Evolutionary conservation across 2,888 invertebrate genomes (phyloP).

Genomic region (Dryocosmus kuriphilus): DNA sequence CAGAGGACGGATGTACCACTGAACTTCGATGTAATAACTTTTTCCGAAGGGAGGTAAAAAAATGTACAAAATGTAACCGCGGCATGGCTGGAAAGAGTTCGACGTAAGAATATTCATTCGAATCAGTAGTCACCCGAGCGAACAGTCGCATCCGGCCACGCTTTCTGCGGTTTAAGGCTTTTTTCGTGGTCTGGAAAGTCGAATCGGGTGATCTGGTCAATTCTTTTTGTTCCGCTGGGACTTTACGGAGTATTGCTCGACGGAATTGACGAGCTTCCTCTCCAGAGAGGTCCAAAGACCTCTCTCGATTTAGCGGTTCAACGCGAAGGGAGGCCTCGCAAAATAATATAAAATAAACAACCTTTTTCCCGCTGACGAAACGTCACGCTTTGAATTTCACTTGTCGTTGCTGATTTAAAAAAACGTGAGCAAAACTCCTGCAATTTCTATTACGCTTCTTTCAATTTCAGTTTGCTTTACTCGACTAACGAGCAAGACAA

Average conservation of each 20-base stretch:
- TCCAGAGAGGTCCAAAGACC: background rate
- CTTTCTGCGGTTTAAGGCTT: slow-evolving; percentile 70
- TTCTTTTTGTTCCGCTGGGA: slow-evolving; percentile 49
- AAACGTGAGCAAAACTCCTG: background rate
- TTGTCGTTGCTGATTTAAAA: background rate
- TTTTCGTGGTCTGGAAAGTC: slow-evolving; percentile 58
- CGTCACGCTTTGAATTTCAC: slow-evolving; percentile 12
- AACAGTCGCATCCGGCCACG: slow-evolving; percentile 73
- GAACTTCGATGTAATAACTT: slow-evolving; percentile 41
- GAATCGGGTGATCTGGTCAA: slow-evolving; percentile 50
- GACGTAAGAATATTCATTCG: slow-evolving; percentile 56
- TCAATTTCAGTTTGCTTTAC: background rate
- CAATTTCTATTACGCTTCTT: background rate
- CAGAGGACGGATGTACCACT: slow-evolving; percentile 15
- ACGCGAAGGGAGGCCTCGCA: background rate
- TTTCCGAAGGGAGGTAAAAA: slow-evolving; percentile 20
- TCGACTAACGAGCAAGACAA: too few relatives aligned
- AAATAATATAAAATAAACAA: slow-evolving; percentile 20
- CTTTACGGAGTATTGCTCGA: slow-evolving; percentile 41
- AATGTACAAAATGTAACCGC: slow-evolving; percentile 34
- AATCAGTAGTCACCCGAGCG: slow-evolving; percentile 67
- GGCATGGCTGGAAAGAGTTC: slow-evolving; percentile 20
- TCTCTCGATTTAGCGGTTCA: slow-evolving; percentile 11
- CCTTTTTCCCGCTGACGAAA: slow-evolving; percentile 25
- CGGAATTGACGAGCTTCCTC: slow-evolving; percentile 31